Percentiles rank a stretch among this genome's conserved stretches.
Conservation (phyloP, 2,113 vertebrate genomes). For the Ploceus nigricollis region DNA sequence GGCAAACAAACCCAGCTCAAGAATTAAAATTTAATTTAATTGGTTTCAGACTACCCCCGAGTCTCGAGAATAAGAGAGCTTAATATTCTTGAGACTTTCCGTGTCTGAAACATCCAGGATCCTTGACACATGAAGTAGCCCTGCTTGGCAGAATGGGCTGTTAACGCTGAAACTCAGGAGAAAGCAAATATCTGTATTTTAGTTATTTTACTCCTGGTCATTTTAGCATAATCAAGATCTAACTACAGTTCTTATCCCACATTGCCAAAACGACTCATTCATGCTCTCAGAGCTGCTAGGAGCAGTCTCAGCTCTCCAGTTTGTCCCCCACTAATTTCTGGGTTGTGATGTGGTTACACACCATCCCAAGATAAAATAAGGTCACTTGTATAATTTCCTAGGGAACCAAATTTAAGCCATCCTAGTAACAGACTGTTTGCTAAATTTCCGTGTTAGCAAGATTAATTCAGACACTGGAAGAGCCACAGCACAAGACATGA, state of each 20-base stretch:
- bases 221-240: not conserved
- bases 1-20: not conserved
- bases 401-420: not conserved
- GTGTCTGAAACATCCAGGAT: not conserved
- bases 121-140: not conserved
- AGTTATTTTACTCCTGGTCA: not conserved
- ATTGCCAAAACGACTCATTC: not conserved
- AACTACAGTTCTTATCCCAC: not conserved
- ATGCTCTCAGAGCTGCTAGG: not conserved
- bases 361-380: not conserved
- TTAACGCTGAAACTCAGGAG: not conserved
- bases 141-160: not conserved
- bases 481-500: not conserved
- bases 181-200: not conserved
- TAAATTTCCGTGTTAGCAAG: not conserved
- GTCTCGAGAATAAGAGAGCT: not conserved
- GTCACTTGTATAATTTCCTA: not conserved
- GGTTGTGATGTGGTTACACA: not conserved
- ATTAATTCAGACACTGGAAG: not conserved
- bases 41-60: not conserved
- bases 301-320: not conserved
- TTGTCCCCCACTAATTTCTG: not conserved
- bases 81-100: not conserved
- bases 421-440: not conserved
- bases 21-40: not conserved